phyloP scores from a whole-genome alignment of 2,888 invertebrate species.

The Drosophila bunnanda region DNA sequence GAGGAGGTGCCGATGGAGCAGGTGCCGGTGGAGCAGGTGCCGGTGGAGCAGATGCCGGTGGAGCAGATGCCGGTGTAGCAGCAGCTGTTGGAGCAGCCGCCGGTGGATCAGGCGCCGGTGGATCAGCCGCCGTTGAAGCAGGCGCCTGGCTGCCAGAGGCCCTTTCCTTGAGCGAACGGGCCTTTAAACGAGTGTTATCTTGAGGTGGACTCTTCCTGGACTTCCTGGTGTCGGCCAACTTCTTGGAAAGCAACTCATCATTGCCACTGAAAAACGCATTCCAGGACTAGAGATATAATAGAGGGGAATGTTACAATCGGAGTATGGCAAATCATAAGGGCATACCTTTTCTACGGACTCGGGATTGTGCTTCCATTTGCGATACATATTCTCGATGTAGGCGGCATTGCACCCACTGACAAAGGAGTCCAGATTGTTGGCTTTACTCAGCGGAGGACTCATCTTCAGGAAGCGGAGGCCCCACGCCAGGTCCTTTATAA shows the following conservation, averaged over 20 bases:
- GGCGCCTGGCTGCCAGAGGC: background rate
- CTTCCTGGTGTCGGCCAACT: background rate
- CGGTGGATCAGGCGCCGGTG: background rate
- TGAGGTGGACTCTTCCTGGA: background rate
- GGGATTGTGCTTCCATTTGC: background rate
- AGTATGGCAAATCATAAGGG: background rate
- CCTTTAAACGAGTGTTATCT: background rate
- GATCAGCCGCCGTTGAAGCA: background rate
- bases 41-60: rapidly evolving
- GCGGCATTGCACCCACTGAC: background rate
- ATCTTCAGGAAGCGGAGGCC: background rate
- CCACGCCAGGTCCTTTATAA: background rate
- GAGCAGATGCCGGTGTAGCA: background rate
- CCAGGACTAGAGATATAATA: background rate
- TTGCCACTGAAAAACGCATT: background rate
- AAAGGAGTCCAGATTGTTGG: background rate
- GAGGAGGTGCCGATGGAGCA: background rate
- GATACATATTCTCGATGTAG: background rate
- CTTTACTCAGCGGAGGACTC: background rate
- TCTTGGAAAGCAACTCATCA: background rate
- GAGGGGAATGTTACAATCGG: background rate
- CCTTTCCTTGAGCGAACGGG: background rate
- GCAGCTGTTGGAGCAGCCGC: background rate
- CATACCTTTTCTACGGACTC: background rate
- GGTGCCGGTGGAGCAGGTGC: background rate